A percentile compares a stretch with the other conserved stretches of the same genome.
Evolutionary conservation across 1,140 invertebrate species (phyloP).

Genomic region (Oncopodura yosiiana): DNA sequence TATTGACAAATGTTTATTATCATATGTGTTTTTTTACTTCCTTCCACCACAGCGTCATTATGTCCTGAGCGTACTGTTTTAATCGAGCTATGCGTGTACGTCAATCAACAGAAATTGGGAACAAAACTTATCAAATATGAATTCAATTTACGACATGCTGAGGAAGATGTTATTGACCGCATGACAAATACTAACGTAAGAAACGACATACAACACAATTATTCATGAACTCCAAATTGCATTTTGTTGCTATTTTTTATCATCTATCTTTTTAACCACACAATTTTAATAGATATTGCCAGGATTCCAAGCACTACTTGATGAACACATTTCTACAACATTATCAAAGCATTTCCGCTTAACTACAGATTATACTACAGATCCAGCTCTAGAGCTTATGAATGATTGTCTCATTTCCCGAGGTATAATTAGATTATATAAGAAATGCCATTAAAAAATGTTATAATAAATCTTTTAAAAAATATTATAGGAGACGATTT

Average conservation of each 20-base stretch:
- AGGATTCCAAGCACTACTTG: conserved; percentile 24
- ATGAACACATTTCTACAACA: conserved; percentile 24
- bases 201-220: too few species aligned
- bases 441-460: not conserved
- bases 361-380: conserved; percentile 18
- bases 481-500: conserved; percentile 54
- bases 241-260: not conserved
- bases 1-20: not conserved
- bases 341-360: conserved; percentile 22
- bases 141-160: not conserved
- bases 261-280: not conserved
- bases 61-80: conserved; percentile 16
- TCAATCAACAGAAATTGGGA: conserved; percentile 29
- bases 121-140: conserved; percentile 33
- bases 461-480: not conserved
- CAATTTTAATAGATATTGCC: conserved; percentile 21
- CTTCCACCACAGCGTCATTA: conserved; percentile 16
- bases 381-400: conserved; percentile 28
- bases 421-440: conserved; percentile 9
- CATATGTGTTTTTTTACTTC: not conserved
- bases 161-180: conserved; percentile 26
- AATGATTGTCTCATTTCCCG: conserved; percentile 28
- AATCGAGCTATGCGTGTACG: conserved; percentile 26
- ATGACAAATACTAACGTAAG: conserved; percentile 20
- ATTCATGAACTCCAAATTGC: too few species aligned